A percentile compares a stretch with the other conserved stretches of the same genome.
Evolutionary conservation across 2,797 vertebrate genomes (phyloP).

Genomic region (Triplophysa bombifrons): DNA sequence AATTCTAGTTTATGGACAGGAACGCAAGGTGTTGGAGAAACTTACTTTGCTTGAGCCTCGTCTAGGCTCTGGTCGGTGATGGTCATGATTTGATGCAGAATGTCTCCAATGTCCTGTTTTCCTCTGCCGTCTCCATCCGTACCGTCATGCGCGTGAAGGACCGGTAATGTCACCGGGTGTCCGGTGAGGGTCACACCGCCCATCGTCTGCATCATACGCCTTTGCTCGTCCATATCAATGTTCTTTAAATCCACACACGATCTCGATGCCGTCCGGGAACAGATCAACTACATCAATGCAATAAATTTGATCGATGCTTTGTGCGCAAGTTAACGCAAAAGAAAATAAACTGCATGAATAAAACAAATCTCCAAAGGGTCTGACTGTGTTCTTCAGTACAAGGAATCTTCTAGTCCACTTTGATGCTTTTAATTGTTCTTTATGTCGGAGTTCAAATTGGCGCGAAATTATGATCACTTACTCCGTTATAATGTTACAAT

Average conservation of each 20-base stretch:
- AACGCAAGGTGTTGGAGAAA: constrained; percentile 60
- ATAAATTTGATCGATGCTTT: constrained; percentile 21
- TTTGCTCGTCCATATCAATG: constrained; percentile 85
- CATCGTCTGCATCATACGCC: constrained; percentile 86
- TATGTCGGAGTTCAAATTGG: neutral
- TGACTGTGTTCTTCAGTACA: neutral
- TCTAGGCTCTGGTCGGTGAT: constrained; percentile 92
- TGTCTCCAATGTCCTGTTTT: constrained; percentile 88
- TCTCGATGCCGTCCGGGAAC: constrained; percentile 12
- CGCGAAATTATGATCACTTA: too few species aligned
- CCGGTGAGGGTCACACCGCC: constrained; percentile 84
- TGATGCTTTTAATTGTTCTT: neutral
- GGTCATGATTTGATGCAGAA: constrained; percentile 91
- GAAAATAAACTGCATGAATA: constrained; percentile 9
- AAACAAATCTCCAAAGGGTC: neutral
- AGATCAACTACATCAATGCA: constrained; percentile 26
- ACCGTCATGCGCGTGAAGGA: constrained; percentile 80
- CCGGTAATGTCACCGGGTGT: constrained; percentile 83
- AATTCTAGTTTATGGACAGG: too few species aligned
- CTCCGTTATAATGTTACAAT: too few species aligned
- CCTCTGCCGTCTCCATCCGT: constrained; percentile 81
- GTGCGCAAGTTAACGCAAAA: neutral
- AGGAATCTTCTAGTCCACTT: constrained; percentile 12
- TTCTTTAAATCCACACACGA: constrained; percentile 31
- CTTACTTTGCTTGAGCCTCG: constrained; percentile 92